Base-by-base conservation (phyloP, 2,113 vertebrate species). In the Gobio gobio region DNA sequence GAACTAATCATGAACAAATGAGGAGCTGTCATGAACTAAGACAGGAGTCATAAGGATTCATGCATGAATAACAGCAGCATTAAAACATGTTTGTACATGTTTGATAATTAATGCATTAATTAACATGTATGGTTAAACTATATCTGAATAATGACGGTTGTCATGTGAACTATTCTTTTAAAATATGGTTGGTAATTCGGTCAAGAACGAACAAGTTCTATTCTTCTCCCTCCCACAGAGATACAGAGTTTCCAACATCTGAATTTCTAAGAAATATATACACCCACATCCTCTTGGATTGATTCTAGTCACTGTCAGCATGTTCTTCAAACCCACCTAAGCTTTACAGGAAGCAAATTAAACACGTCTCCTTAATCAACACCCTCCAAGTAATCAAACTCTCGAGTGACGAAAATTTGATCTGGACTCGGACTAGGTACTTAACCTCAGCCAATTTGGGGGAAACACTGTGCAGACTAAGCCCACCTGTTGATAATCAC, bases 401-500 rank as follows among this genome's bases (percentile, higher is more conserved):
- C 61, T 74, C 5, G 36, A 83, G 74, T 80, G 70, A 58, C 70
- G 61, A 26, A 78, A 45, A 56, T 18, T 29, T 75, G 51, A 29
- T 82, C 33, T 87, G 59, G 26, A 56, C 72, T 47, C 10, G 3
- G 18, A 22, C 18, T 12, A 70, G 33, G 4, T 70, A 10, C 14
- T 82, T 72, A 70, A 70, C 68, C 10, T 7, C 77, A 75, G 77
- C 75, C 56, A 29, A 83, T 66, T 66, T 89, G 59, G 47, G 10
- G 3, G 5, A 36, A 90, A 88, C 77, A 85, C 86, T 89, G 85
- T 49, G 81, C 90, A 87, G 89, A 88, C 88, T 84, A 74, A 85
- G 85, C 59, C 86, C 85, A 91, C 90, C 88, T 87, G 87, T 90
- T 87, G 75, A 85, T 78, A 70, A 18, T 43, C 43, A 24, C 78